These are phyloP conservation scores for Strigamia maritima DNA, from an alignment of 2,888 invertebrate species.

Conservation along the genomic window DNA sequence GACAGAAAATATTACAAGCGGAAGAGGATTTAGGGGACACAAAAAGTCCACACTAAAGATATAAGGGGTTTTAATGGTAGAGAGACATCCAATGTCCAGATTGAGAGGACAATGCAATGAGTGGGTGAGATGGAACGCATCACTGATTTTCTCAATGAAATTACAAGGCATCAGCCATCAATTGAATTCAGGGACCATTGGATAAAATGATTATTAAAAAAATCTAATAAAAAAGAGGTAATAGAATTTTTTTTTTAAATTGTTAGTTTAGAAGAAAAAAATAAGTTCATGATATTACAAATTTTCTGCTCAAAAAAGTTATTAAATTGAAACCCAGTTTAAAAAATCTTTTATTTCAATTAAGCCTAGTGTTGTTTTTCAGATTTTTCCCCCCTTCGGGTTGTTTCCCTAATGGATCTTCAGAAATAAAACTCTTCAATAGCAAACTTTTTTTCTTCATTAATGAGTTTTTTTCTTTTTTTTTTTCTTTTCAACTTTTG, in stretches of 20 bases:
- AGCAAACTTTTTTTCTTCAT: conserved; percentile 29
- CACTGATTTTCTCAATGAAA: conserved; percentile 27
- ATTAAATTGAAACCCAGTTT: neutral
- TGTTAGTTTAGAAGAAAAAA: neutral
- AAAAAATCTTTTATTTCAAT: neutral
- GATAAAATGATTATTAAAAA: conserved; percentile 14
- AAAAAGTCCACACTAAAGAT: conserved; percentile 28
- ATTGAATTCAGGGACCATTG: neutral
- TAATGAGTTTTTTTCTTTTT: neutral
- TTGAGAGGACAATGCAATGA: conserved; percentile 31
- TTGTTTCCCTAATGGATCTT: conserved; percentile 8
- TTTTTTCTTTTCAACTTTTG: neutral
- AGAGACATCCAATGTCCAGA: conserved; percentile 25
- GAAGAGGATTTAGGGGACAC: conserved; percentile 19
- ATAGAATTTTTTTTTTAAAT: neutral
- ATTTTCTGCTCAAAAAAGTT: neutral
- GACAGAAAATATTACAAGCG: conserved; percentile 27
- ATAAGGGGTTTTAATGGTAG: conserved; percentile 22
- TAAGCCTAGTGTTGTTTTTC: neutral
- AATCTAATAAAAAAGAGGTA: neutral
- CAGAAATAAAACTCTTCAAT: neutral
- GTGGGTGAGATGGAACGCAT: conserved; percentile 3
- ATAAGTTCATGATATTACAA: neutral
- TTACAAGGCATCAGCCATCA: conserved; percentile 28
- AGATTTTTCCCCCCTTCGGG: neutral